Base-by-base conservation (phyloP, 1,140 invertebrate species). In the Bursaphelenchus mucronatus region DNA sequence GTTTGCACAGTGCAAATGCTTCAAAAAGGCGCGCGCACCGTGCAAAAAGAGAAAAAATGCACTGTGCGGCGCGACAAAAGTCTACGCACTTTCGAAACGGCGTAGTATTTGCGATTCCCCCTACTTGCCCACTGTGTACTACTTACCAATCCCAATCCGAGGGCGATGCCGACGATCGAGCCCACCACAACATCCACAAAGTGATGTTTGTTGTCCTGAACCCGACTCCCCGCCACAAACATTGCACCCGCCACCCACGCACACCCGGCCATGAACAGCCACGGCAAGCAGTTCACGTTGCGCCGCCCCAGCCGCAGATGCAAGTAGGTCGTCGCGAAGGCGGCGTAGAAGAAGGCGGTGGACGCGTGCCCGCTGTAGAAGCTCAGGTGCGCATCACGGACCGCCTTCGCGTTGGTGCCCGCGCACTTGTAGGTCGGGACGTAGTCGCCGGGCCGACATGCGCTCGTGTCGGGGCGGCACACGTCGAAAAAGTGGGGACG, bases 401-500 rank as follows among this genome's bases (percentile, higher is more conserved):
- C 11, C 13, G 52, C 63, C 53, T 74, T 53, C 15, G 63, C 55
- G 51, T 81, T 66, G 8, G 61, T 46, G 15, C 71, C 73, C 1
- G 54, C 67, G 67, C 85, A 85, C 11, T 21, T 59, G 66, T 78
- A 83, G 40, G 83, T 66, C 17, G 30, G 68, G 8, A 85, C 75
- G 64, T 84, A 85, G 6, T 40, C 41, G 58, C 82, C 72, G 19
- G 55, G 51, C 39, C 58, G 67, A 50, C 41, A 81, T 44, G 73
- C 69, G 19, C 71, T 41, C 41, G 43, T 50, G 57, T 81, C 67
- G n/a, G 85, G 85, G 43, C 85, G 81, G 19, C 87, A 86, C 76
- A 64, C 82, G 70, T 85, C 84, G 63, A 92, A 86, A 83, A 95
- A 96, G 83, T 96, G 91, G 19, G n/a, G 39, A 6, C n/a, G 49